phyloP scores from a whole-genome alignment of 1,140 invertebrate genomes.

The Drosophila simulans region DNA sequence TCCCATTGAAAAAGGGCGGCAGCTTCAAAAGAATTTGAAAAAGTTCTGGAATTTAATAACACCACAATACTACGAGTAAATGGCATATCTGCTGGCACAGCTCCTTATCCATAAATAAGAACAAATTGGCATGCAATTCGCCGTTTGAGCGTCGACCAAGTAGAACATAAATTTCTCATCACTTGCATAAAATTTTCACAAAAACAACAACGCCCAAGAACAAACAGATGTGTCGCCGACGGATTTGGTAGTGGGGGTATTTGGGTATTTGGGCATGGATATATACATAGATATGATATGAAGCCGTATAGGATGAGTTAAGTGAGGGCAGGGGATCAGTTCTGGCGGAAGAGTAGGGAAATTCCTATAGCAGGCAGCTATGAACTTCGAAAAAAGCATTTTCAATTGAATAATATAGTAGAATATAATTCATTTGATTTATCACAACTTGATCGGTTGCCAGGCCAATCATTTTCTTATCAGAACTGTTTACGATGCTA shows the following conservation, averaged over 20 bases:
- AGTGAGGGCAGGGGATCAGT: neutral
- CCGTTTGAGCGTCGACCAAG: slow-evolving; percentile 54
- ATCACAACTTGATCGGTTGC: neutral
- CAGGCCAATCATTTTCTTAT: neutral
- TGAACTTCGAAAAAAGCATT: too few species aligned
- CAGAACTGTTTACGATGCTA: neutral
- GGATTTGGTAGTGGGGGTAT: slow-evolving; percentile 6
- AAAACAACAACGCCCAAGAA: slow-evolving; percentile 65
- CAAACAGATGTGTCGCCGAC: slow-evolving; percentile 71
- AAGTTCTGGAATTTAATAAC: slow-evolving; percentile 63
- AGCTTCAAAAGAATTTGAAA: slow-evolving; percentile 33
- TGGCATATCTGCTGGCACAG: slow-evolving; percentile 2
- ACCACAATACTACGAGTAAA: slow-evolving; percentile 24
- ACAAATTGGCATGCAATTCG: slow-evolving; percentile 77
- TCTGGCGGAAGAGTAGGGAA: neutral
- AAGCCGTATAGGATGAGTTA: neutral
- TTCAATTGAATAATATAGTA: too few species aligned
- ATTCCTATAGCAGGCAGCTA: too few species aligned
- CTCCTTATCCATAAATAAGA: slow-evolving; percentile 62
- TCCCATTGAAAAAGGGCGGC: slow-evolving; percentile 1
- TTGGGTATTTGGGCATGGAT: neutral
- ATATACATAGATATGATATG: neutral
- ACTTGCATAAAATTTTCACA: slow-evolving; percentile 76
- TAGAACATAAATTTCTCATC: slow-evolving; percentile 79
- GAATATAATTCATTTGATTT: too few species aligned